Percentiles rank a stretch among this genome's conserved stretches.
Conservation (phyloP, 2,888 invertebrate species). For the Trichogramma dendrolimi region DNA sequence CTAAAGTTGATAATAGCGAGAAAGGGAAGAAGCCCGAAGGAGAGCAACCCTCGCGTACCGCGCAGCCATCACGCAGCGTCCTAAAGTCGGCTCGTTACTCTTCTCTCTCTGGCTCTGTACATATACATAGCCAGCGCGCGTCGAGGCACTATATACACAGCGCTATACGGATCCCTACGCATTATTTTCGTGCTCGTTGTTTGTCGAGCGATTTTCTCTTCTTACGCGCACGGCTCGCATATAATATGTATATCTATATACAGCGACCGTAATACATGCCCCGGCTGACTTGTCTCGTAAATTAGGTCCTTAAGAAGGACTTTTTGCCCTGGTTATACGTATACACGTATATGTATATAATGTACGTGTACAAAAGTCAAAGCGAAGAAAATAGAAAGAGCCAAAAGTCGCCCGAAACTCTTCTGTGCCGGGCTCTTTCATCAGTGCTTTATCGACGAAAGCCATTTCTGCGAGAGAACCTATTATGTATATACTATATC, state of each 20-base stretch:
- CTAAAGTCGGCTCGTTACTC: background rate
- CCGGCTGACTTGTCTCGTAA: conserved; percentile 8
- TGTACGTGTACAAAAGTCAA: no score
- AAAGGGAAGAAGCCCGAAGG: background rate
- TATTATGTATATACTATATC: no score
- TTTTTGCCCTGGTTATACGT: no score
- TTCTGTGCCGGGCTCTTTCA: no score
- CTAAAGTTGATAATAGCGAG: no score
- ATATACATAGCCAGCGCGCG: background rate
- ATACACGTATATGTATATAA: no score
- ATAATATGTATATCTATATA: no score
- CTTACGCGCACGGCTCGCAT: conserved; percentile 17
- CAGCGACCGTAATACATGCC: background rate
- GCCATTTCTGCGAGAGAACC: no score
- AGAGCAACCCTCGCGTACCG: background rate
- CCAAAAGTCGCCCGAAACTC: no score
- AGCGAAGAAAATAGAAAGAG: no score
- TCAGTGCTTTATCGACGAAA: no score
- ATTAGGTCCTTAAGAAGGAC: conserved; percentile 9
- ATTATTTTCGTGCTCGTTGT: background rate
- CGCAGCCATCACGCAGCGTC: background rate
- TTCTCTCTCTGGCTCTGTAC: no score
- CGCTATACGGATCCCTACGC: background rate
- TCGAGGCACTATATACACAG: background rate
- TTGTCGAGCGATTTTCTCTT: background rate